Conservation (phyloP, 2,888 invertebrate genomes). For the Drosophila prolongata region DNA sequence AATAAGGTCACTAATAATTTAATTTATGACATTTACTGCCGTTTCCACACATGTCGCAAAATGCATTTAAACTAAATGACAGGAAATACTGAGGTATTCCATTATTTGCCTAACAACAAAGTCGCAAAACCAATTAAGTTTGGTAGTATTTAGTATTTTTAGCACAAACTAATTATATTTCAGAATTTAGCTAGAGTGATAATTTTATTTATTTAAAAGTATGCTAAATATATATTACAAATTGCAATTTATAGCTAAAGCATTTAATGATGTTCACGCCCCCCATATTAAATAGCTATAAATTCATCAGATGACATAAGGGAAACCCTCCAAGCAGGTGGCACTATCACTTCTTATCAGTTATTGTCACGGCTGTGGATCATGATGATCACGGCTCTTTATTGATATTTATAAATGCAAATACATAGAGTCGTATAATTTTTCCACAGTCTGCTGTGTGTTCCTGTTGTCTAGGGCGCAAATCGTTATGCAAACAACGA, state of each 20-base stretch:
- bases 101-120: background rate
- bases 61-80: background rate
- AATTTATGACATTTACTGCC: background rate
- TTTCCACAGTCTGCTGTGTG: conserved; percentile 15
- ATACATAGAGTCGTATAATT: conserved; percentile 4
- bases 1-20: background rate
- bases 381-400: conserved; percentile 62
- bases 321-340: background rate
- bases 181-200: background rate
- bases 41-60: background rate
- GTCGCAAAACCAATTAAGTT: conserved; percentile 1
- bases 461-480: conserved; percentile 17
- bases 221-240: background rate
- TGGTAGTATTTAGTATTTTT: background rate
- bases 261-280: background rate
- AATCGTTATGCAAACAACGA: conserved; percentile 26
- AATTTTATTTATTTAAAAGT: background rate
- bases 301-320: conserved; percentile 21
- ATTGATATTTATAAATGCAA: conserved; percentile 9
- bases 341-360: conserved; percentile 24
- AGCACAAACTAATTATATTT: background rate
- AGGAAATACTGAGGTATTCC: conserved; percentile 9
- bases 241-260: too few relatives aligned
- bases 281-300: background rate
- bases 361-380: conserved; percentile 54